Percentiles rank a stretch among this genome's conserved stretches.
These are phyloP conservation scores for Acrobeloides nanus DNA, from an alignment of 2,888 invertebrate species.

Conservation along the genomic window DNA sequence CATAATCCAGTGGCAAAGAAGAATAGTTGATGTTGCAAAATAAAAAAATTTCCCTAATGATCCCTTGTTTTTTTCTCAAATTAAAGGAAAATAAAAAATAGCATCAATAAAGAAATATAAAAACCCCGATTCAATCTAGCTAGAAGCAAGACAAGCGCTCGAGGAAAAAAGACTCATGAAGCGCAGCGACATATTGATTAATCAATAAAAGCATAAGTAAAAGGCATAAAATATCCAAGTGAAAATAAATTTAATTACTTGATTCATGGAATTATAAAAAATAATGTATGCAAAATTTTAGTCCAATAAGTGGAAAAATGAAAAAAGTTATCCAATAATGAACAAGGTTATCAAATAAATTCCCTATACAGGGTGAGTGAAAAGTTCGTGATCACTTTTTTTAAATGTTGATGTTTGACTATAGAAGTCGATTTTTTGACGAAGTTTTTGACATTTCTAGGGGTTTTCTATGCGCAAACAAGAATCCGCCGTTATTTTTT, in stretches of 20 bases:
- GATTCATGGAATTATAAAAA: slow-evolving; percentile 6
- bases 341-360: too few species aligned
- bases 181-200: slow-evolving; percentile 14
- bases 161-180: slow-evolving; percentile 1
- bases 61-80: not conserved
- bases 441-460: too few species aligned
- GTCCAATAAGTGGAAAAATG: too few species aligned
- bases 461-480: too few species aligned
- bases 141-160: slow-evolving; percentile 6
- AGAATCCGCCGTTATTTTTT: too few species aligned
- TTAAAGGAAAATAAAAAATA: not conserved
- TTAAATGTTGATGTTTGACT: too few species aligned
- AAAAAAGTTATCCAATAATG: too few species aligned
- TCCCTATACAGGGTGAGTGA: too few species aligned
- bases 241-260: slow-evolving; percentile 2
- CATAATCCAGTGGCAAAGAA: not conserved
- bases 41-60: too few species aligned
- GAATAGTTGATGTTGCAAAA: not conserved
- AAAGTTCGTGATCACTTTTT: too few species aligned
- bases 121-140: slow-evolving; percentile 1
- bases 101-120: not conserved
- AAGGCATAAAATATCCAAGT: not conserved
- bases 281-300: slow-evolving; percentile 1
- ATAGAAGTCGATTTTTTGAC: too few species aligned
- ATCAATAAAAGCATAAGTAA: slow-evolving; percentile 8